These are phyloP conservation scores for Allacma fusca DNA, from an alignment of 2,888 invertebrate species.

Conservation along the genomic window DNA sequence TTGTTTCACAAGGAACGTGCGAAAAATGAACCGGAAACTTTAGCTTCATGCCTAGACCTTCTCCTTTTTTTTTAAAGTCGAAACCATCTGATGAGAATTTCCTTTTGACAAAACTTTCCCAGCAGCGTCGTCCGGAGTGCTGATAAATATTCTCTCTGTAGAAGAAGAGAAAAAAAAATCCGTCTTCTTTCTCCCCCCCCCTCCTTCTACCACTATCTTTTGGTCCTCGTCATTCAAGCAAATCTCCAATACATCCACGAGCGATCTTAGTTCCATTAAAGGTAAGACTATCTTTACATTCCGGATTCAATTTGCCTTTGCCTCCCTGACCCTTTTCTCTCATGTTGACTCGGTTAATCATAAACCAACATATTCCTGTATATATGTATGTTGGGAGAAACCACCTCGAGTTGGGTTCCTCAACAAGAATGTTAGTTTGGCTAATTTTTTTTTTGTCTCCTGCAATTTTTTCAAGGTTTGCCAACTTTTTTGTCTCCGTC, in stretches of 20 bases:
- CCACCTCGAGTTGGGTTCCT: no score
- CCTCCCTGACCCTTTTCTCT: no score
- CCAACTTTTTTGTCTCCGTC: no score
- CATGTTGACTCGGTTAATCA: background rate
- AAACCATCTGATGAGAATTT: conserved; percentile 20
- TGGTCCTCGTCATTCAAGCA: no score
- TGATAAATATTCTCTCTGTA: background rate
- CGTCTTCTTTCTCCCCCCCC: background rate
- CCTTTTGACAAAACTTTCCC: background rate
- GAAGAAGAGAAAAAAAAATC: background rate
- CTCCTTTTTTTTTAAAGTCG: conserved; percentile 1
- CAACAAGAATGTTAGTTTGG: no score
- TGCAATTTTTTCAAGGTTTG: no score
- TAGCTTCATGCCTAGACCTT: conserved; percentile 4
- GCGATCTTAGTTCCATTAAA: background rate
- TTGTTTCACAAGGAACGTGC: conserved; percentile 6
- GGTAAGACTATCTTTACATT: conserved; percentile 8
- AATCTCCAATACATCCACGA: background rate
- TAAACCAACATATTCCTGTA: background rate
- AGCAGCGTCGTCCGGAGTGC: background rate
- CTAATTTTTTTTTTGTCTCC: no score
- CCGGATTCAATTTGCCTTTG: no score
- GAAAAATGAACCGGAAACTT: conserved; percentile 34
- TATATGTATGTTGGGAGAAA: background rate
- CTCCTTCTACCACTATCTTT: background rate